Evolutionary conservation across 2,888 invertebrate genomes (phyloP).

Genomic region (Yponomeuta plumbellus): DNA sequence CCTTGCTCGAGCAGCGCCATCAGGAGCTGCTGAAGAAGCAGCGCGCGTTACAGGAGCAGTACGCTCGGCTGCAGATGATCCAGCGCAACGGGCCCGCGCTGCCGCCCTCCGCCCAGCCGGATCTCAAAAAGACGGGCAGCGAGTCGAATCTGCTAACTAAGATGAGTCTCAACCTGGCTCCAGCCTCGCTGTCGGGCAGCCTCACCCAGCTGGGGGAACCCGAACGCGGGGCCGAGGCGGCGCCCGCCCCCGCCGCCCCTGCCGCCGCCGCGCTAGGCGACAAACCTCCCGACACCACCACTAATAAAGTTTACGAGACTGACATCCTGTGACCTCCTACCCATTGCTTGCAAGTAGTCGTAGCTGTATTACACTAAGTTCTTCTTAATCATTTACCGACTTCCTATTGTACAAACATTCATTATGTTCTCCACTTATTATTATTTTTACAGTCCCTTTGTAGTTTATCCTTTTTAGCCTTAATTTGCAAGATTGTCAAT

Average conservation of each 20-base stretch:
- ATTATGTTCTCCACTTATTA: neutral
- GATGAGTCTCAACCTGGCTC: slow-evolving; percentile 83
- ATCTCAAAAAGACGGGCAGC: slow-evolving; percentile 90
- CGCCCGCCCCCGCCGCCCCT: slow-evolving; percentile 21
- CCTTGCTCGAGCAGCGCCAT: slow-evolving; percentile 89
- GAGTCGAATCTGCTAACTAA: slow-evolving; percentile 91
- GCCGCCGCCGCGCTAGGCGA: slow-evolving; percentile 24
- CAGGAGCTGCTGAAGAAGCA: slow-evolving; percentile 93
- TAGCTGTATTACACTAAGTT: neutral
- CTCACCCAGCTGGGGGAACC: slow-evolving; percentile 50
- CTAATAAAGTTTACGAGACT: slow-evolving; percentile 92
- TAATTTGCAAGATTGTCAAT: too few species aligned
- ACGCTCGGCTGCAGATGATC: slow-evolving; percentile 90
- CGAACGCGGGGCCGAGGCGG: slow-evolving; percentile 24
- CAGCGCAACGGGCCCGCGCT: slow-evolving; percentile 85
- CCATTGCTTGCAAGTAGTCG: neutral
- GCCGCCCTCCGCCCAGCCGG: slow-evolving; percentile 78
- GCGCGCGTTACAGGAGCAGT: slow-evolving; percentile 92
- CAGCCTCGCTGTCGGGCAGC: slow-evolving; percentile 55
- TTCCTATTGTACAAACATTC: neutral
- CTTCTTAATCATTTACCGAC: neutral
- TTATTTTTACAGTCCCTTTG: too few species aligned
- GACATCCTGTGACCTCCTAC: slow-evolving; percentile 89
- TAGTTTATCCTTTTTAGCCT: neutral
- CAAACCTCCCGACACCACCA: slow-evolving; percentile 67